Evolutionary conservation across 2,888 invertebrate species (phyloP), one percentile per base, ranked within the genome.

Genomic region (Nematopogon swammerdamellus): DNA sequence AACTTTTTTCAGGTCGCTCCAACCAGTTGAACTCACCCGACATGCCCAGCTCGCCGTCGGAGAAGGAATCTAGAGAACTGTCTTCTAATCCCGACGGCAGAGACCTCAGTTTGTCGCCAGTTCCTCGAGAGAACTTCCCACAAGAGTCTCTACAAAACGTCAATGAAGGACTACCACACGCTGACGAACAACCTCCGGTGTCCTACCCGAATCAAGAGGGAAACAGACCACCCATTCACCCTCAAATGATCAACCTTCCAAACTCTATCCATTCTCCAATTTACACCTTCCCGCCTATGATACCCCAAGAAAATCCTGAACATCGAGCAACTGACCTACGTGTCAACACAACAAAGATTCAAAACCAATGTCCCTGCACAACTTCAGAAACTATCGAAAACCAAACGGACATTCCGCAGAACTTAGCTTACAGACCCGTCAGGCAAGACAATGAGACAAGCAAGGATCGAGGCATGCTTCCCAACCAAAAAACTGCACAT

Each of bases 1-100:
- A 10, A 2, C 11, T 30, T 50, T 46, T 55, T 52, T 5, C 63
- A 80, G 80, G 74, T 51, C 79, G 79, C 49, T 61, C 68, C 1
- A 79, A 80, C 57, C 76, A 72, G 18, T 68, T 72, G 3, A 75
- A 76, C 50, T 76, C 77, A 5, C 75, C 79, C 10, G 74, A 76
- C 56, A 70, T 68, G 0, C 63, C 69, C 1, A 72, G 73, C 42
- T 79, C 80, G 1, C 72, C 76, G 18, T 65, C 66, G 2, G 74
- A 68, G 3, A 75, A 75, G 55, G 72, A 70, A 8, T 72, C 75
- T 0, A 72, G 76, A 1, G 79, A 76, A 49, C 72, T 72, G 3
- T 59, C 60, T 1, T 59, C 60, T 1, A n/a, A 54, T 1, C 49
- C 64, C 36, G 74, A 77, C n/a, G 68, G 63, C 46, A 61, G 66